Base-by-base conservation (phyloP, 2,113 vertebrate genomes). In the Limnothrissa miodon region DNA sequence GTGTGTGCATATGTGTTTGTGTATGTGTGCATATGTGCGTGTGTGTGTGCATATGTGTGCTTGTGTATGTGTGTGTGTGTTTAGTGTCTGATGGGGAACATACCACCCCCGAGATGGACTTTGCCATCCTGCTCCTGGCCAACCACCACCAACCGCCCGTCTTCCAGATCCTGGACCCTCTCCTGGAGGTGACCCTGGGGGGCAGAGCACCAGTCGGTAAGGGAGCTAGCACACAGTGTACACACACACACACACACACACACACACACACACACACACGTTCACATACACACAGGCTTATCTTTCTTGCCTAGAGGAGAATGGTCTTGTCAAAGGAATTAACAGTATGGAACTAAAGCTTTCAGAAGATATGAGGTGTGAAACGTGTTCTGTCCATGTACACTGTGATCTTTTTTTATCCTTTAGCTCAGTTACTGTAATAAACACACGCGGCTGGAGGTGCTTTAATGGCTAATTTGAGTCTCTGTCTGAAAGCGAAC, bases 51-150 rank as follows among this genome's bases (percentile, higher is more conserved):
- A 6, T 42, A 6, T 82, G 45, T 74, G 70, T 78, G 33, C 80
- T 19, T 81, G 36, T 83, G 53, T 83, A 51, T 85, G 29, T 48
- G 13, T 83, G 1, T 87, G 78, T 79, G 13, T 80, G 66, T 86
- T 81, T 81, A 99, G 98, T 99, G 90, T 97, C 97, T 0, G 96
- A 97, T 48, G 97, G 97, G 15, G 95, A 97, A 1, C 92, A 95
- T 91, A 95, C 92, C 0, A 98, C 95, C 39, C 95, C 96, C 0
- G 97, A 99, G 92, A 92, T 97, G 95, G 94, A 91, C 85, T 96
- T 99, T 86, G 95, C 96, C 82, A 89, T 99, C 83, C 95, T 97
- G 89, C 87, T 99, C 82, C 92, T 98, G 79, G 93, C 95, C 0
- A 93, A 91, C 0, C 94, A 96, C 80, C 93, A 91, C 89, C 95